These are phyloP conservation scores for Lysandra bellargus DNA, from an alignment of 2,888 invertebrate genomes.

Conservation along the genomic window DNA sequence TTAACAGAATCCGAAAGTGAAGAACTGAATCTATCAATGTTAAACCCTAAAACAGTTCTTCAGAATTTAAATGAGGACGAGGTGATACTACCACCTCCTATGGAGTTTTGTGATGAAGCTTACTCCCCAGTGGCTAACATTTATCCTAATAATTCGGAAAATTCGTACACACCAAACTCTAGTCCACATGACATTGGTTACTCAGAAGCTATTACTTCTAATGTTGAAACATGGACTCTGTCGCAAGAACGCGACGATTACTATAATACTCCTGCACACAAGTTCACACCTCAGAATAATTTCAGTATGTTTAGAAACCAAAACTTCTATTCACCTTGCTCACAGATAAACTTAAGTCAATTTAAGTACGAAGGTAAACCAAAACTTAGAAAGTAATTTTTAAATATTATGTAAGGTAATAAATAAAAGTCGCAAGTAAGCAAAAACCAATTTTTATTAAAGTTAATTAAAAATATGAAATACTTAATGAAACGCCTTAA, in stretches of 20 bases:
- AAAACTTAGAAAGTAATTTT: conserved; percentile 46
- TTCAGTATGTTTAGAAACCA: not conserved
- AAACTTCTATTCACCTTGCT: conserved; percentile 28
- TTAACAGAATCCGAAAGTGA: conserved; percentile 43
- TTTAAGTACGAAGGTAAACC: conserved; percentile 56
- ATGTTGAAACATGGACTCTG: conserved; percentile 60
- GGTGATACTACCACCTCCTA: conserved; percentile 62
- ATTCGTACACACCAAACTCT: conserved; percentile 40
- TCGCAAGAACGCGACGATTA: conserved; percentile 44
- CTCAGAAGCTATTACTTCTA: conserved; percentile 46
- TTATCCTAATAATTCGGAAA: not conserved
- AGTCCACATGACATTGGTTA: conserved; percentile 35
- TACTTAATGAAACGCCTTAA: conserved; percentile 40
- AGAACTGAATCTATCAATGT: conserved; percentile 56
- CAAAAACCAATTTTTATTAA: conserved; percentile 71
- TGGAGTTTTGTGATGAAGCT: conserved; percentile 52
- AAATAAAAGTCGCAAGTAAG: conserved; percentile 51
- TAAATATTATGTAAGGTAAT: conserved; percentile 25
- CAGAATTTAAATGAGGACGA: conserved; percentile 51
- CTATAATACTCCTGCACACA: not conserved
- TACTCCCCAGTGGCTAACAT: conserved; percentile 34
- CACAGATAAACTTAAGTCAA: conserved; percentile 48
- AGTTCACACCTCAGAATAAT: not conserved
- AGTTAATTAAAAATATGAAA: conserved; percentile 66
- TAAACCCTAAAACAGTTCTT: conserved; percentile 65